phyloP scores from a whole-genome alignment of 2,888 invertebrate species.

The Phymatocera aterrima region DNA sequence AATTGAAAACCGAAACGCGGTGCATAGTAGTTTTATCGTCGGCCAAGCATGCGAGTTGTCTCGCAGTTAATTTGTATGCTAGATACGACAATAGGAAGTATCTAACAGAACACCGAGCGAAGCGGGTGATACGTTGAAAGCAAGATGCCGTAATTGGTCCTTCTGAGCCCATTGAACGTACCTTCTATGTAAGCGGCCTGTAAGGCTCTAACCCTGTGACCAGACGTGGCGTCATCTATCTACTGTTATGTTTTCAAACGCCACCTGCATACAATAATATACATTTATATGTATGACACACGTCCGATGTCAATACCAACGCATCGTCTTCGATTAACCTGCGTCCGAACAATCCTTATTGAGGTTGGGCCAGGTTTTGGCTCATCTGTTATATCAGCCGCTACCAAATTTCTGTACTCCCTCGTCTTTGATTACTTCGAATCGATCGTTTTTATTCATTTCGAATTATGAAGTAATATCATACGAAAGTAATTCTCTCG shows the following conservation, averaged over 20 bases:
- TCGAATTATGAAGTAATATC: not conserved
- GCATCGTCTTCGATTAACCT: not conserved
- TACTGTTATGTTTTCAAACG: constrained; percentile 46
- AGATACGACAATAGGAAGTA: constrained; percentile 64
- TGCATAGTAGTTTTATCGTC: constrained; percentile 20
- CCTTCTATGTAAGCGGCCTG: not conserved
- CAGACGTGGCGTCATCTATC: constrained; percentile 9
- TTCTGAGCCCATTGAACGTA: constrained; percentile 27
- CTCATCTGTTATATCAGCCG: not conserved
- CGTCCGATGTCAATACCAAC: not conserved
- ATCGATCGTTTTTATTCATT: not conserved
- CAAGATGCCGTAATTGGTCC: constrained; percentile 36
- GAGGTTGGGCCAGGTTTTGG: constrained; percentile 25
- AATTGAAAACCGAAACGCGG: not conserved
- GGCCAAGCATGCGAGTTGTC: constrained; percentile 24
- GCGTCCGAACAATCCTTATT: not conserved
- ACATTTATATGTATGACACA: constrained; percentile 20
- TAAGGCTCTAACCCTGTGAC: no score
- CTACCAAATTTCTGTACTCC: not conserved
- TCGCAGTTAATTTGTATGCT: constrained; percentile 63
- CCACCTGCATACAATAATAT: constrained; percentile 49
- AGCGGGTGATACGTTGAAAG: constrained; percentile 8
- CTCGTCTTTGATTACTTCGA: not conserved
- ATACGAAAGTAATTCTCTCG: not conserved
- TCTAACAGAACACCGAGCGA: constrained; percentile 53